Conservation (phyloP, 2,797 vertebrate genomes). For the Squalus acanthias region DNA sequence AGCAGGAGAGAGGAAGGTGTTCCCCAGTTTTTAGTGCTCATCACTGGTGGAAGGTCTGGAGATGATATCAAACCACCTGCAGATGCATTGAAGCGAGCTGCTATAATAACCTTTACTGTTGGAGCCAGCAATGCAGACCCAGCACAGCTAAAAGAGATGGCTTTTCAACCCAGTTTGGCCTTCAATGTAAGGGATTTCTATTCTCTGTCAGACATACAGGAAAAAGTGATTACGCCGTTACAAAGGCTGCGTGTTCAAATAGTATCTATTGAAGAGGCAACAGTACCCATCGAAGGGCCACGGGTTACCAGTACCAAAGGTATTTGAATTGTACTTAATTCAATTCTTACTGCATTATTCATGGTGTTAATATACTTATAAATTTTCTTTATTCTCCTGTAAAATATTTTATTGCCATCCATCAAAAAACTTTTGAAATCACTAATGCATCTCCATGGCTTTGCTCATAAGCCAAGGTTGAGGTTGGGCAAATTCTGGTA, state of each 20-base stretch:
- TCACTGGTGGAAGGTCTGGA: slow-evolving; percentile 78
- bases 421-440: background rate
- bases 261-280: background rate
- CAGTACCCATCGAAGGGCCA: background rate
- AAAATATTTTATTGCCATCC: background rate
- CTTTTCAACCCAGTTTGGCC: slow-evolving; percentile 55
- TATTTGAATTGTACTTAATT: background rate
- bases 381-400: background rate
- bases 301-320: background rate
- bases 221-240: background rate
- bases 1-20: slow-evolving; percentile 68
- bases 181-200: slow-evolving; percentile 41
- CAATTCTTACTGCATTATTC: background rate
- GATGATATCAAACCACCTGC: slow-evolving; percentile 79
- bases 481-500: background rate
- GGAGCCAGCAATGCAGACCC: slow-evolving; percentile 73
- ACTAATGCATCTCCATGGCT: background rate
- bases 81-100: slow-evolving; percentile 62
- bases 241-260: background rate
- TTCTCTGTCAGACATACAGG: background rate
- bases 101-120: slow-evolving; percentile 72
- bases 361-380: background rate
- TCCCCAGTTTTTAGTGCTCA: slow-evolving; percentile 77
- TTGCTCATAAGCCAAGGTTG: too few species aligned
- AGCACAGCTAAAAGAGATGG: slow-evolving; percentile 56